Percentiles rank a stretch among this genome's conserved stretches.
phyloP scores from a whole-genome alignment of 2,797 vertebrate genomes.

The Lagorchestes hirsutus region DNA sequence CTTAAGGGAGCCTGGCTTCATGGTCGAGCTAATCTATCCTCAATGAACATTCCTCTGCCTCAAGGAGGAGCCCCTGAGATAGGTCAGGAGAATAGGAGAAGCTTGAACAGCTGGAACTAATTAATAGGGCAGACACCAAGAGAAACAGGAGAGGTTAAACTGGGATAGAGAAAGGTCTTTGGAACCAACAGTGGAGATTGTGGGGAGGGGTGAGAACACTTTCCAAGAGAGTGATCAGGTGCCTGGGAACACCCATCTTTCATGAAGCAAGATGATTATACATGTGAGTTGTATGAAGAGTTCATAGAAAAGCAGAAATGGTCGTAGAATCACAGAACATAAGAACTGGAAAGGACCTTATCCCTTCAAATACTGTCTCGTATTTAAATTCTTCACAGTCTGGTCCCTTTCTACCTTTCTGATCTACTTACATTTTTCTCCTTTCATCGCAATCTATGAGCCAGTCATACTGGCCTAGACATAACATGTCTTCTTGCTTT shows the following conservation, averaged over 20 bases:
- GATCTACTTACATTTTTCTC: not conserved
- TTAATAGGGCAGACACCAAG: not conserved
- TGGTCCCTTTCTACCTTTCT: not conserved
- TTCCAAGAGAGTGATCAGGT: not conserved
- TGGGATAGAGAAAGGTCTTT: not conserved
- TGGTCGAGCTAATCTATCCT: not conserved
- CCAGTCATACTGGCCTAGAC: not conserved
- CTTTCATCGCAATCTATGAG: not conserved
- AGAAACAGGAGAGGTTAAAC: not conserved
- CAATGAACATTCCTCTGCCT: not conserved
- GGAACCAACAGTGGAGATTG: not conserved
- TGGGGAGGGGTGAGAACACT: not conserved
- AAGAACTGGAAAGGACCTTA: not conserved
- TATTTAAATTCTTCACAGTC: not conserved
- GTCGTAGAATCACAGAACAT: not conserved
- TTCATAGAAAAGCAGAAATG: not conserved
- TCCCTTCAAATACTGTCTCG: not conserved
- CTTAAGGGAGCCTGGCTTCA: not conserved
- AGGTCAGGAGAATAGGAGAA: not conserved
- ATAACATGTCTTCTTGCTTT: not conserved
- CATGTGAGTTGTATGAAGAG: not conserved
- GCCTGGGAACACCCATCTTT: not conserved
- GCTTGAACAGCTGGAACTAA: not conserved
- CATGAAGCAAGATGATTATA: slow-evolving; percentile 17
- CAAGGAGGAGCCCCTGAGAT: not conserved